Conservation (phyloP, 2,113 vertebrate genomes). For the Odocoileus virginianus region DNA sequence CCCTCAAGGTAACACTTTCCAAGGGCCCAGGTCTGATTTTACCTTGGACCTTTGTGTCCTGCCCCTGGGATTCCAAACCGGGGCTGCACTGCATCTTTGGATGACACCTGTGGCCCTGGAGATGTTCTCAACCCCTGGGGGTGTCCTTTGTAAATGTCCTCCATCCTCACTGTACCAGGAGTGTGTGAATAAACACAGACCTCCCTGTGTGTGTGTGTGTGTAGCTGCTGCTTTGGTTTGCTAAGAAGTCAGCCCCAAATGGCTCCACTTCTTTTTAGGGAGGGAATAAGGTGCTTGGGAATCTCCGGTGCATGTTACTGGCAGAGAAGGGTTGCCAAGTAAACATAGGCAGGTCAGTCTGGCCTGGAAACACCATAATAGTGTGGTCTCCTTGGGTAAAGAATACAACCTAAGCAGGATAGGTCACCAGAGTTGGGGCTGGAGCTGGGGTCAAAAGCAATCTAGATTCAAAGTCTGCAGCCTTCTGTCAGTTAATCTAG, state of each 20-base stretch:
- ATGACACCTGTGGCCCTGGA: constrained; percentile 66
- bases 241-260: constrained; percentile 20
- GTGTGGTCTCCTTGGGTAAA: background rate
- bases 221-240: constrained; percentile 26
- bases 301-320: background rate
- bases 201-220: constrained; percentile 49
- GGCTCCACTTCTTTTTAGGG: background rate
- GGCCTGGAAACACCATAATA: background rate
- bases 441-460: background rate
- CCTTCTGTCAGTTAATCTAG: background rate
- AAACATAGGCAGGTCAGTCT: background rate
- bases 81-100: constrained; percentile 48
- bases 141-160: constrained; percentile 69
- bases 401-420: background rate
- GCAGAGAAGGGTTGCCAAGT: background rate
- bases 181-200: constrained; percentile 78
- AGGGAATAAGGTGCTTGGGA: background rate
- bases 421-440: background rate
- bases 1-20: constrained; percentile 35
- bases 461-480: constrained; percentile 11
- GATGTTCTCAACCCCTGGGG: constrained; percentile 57
- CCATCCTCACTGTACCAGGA: constrained; percentile 72
- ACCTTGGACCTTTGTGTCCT: constrained; percentile 43
- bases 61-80: constrained; percentile 30
- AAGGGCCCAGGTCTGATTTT: constrained; percentile 55